Conservation (phyloP, 2,113 vertebrate genomes). For the Nycticebus coucang region DNA sequence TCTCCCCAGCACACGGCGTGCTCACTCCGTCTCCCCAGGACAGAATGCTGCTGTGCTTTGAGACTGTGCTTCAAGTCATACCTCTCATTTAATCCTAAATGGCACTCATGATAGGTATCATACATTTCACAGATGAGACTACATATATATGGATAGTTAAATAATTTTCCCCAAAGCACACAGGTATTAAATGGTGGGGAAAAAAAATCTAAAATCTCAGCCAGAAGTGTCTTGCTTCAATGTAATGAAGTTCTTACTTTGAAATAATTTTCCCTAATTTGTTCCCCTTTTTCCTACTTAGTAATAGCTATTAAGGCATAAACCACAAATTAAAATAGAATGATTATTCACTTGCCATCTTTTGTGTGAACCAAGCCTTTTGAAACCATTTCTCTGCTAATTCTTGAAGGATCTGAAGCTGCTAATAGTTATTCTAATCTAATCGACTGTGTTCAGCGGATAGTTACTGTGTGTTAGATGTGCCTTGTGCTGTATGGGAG, state of each 20-base stretch:
- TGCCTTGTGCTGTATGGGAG: background rate
- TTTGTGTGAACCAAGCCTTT: background rate
- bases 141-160: background rate
- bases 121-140: background rate
- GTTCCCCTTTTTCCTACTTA: background rate
- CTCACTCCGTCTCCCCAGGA: background rate
- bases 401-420: background rate
- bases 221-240: constrained; percentile 19
- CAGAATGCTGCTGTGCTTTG: background rate
- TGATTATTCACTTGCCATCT: background rate
- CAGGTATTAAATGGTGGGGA: background rate
- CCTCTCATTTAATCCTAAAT: background rate
- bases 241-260: background rate
- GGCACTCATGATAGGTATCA: background rate
- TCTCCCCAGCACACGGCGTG: background rate
- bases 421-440: background rate
- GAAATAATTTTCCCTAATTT: background rate
- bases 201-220: background rate
- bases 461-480: background rate
- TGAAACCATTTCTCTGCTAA: constrained; percentile 17
- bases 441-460: constrained; percentile 32
- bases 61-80: background rate
- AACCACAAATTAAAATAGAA: background rate
- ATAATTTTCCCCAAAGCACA: background rate
- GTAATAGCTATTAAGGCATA: background rate